phyloP scores from a whole-genome alignment of 2,797 vertebrate species.

The Urosaurus nigricauda region DNA sequence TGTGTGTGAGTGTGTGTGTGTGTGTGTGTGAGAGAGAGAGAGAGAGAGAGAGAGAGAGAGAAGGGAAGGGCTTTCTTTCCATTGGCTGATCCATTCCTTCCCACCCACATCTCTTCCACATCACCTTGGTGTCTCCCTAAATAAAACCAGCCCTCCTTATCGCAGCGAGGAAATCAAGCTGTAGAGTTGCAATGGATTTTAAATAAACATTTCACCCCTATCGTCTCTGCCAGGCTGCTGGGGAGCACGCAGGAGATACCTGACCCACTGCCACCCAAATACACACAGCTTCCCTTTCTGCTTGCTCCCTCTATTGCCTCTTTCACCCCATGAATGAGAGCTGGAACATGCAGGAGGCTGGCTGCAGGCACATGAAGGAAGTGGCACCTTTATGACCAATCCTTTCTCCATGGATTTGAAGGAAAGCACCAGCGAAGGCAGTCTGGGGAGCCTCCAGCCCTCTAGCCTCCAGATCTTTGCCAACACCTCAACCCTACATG shows the following conservation, averaged over 20 bases:
- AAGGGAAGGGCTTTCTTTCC: conserved; percentile 85
- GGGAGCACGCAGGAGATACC: conserved; percentile 78
- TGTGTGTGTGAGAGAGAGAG: conserved; percentile 47
- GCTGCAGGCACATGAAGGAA: conserved; percentile 64
- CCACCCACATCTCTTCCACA: conserved; percentile 87
- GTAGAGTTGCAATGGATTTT: conserved; percentile 86
- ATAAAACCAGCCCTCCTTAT: conserved; percentile 86
- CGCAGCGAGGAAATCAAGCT: conserved; percentile 83
- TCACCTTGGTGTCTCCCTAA: conserved; percentile 91
- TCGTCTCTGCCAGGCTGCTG: conserved; percentile 66
- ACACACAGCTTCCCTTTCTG: conserved; percentile 72
- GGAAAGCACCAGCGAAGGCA: conserved; percentile 91
- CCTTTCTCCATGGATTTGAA: conserved; percentile 91
- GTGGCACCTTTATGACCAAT: conserved; percentile 56
- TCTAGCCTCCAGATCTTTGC: conserved; percentile 95
- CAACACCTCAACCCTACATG: conserved; percentile 92
- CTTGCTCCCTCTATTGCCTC: conserved; percentile 50
- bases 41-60: conserved; percentile 49
- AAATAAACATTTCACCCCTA: conserved; percentile 78
- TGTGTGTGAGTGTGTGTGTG: conserved; percentile 80
- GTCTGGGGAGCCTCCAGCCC: conserved; percentile 87
- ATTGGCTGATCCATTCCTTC: conserved; percentile 86
- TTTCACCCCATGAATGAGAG: conserved; percentile 44
- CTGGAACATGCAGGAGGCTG: conserved; percentile 52
- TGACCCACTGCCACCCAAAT: conserved; percentile 23